Conservation (phyloP, 2,888 invertebrate species). For the Caenorhabditis macrosperma region DNA sequence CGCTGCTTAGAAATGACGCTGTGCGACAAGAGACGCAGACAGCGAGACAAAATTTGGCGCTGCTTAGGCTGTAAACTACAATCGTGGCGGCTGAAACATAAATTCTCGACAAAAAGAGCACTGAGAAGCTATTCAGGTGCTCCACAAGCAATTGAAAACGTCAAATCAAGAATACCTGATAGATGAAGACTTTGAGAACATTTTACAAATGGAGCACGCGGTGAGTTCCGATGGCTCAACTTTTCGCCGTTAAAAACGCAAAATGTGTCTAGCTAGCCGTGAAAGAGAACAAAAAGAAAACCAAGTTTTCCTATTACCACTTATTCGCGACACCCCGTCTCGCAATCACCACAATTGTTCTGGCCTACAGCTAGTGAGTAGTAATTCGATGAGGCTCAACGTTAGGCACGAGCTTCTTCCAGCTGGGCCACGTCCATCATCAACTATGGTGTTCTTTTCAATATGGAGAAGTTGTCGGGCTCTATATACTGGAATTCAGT, state of each 20-base stretch:
- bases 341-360: conserved; percentile 49
- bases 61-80: no score
- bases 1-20: no score
- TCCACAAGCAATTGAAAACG: conserved; percentile 51
- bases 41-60: no score
- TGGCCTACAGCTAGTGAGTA: conserved; percentile 66
- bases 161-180: conserved; percentile 59
- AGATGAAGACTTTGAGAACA: conserved; percentile 61
- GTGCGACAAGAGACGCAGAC: no score
- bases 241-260: not conserved
- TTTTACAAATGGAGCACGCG: conserved; percentile 55
- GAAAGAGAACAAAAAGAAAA: conserved; percentile 48
- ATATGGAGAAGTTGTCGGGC: conserved; percentile 76
- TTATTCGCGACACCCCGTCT: conserved; percentile 56
- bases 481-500: conserved; percentile 73
- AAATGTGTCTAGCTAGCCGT: conserved; percentile 25
- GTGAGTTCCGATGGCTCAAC: conserved; percentile 16
- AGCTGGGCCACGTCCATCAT: conserved; percentile 73
- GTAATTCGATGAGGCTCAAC: no score
- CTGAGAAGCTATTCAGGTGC: conserved; percentile 19
- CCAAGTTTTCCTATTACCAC: conserved; percentile 64
- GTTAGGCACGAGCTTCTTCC: conserved; percentile 3
- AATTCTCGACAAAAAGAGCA: no score
- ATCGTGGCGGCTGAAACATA: no score
- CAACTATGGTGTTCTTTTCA: conserved; percentile 77